Percentiles rank a stretch among this genome's conserved stretches.
Conservation (phyloP, 2,888 invertebrate species). For the Myathropa florea region DNA sequence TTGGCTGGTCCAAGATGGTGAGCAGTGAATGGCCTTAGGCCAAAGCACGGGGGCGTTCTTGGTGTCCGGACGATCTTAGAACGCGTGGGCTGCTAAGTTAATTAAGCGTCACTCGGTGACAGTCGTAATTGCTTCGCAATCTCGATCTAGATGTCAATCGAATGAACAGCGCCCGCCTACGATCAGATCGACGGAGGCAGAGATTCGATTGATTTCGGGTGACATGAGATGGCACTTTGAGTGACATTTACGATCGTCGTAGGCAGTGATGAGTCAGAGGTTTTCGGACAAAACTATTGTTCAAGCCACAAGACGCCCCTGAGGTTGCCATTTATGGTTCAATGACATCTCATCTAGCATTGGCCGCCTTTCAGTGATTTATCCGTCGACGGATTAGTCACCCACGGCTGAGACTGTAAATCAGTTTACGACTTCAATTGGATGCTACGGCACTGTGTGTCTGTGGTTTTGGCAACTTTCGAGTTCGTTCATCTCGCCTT, state of each 20-base stretch:
- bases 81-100: constrained; percentile 14
- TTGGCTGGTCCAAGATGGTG: not conserved
- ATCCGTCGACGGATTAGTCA: not conserved
- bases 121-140: constrained; percentile 13
- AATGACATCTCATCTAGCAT: not conserved
- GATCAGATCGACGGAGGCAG: not conserved
- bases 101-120: not conserved
- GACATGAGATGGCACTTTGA: not conserved
- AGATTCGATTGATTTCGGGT: not conserved
- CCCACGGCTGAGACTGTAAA: not conserved
- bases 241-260: not conserved
- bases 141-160: not conserved
- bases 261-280: not conserved
- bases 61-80: not conserved
- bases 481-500: not conserved
- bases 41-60: not conserved
- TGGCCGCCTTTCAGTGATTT: not conserved
- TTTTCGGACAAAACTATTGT: not conserved
- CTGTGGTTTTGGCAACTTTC: not conserved
- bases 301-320: not conserved
- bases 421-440: not conserved
- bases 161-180: constrained; percentile 13
- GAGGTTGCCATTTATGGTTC: not conserved
- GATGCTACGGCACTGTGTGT: not conserved
- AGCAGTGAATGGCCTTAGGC: not conserved